These are phyloP conservation scores for Diprion similis DNA, from an alignment of 1,140 invertebrate species.

Conservation along the genomic window DNA sequence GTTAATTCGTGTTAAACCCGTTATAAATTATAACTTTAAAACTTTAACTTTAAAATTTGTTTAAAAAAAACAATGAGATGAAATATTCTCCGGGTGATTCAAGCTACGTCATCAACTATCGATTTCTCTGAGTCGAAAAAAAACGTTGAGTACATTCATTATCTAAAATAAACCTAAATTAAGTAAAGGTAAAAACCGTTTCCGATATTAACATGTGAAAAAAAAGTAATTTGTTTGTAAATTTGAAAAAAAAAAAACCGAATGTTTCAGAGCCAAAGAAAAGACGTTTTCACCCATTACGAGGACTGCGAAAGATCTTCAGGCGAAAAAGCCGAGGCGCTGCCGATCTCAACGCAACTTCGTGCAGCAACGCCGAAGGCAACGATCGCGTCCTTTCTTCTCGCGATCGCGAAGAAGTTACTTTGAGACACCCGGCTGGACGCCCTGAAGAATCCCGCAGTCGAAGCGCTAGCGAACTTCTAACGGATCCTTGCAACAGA, in stretches of 20 bases:
- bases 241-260: no score
- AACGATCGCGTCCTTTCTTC: slow-evolving; percentile 43
- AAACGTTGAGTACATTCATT: no score
- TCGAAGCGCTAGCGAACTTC: slow-evolving; percentile 73
- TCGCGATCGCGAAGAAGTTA: slow-evolving; percentile 55
- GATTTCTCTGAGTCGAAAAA: neutral
- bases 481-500: slow-evolving; percentile 59
- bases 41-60: no score
- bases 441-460: slow-evolving; percentile 65
- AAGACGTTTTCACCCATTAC: slow-evolving; percentile 69
- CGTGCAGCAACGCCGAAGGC: slow-evolving; percentile 30
- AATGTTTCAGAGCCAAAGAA: slow-evolving; percentile 68
- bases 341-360: slow-evolving; percentile 49
- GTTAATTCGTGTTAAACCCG: no score
- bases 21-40: no score
- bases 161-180: no score
- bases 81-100: no score
- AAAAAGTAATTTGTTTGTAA: neutral
- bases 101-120: no score
- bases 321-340: slow-evolving; percentile 64
- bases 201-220: no score
- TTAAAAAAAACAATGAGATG: no score
- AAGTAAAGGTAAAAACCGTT: no score
- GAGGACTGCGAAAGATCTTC: slow-evolving; percentile 74
- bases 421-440: slow-evolving; percentile 54